Evolutionary conservation across 2,797 vertebrate species (phyloP).

Genomic region (Enteromius argenteus): DNA sequence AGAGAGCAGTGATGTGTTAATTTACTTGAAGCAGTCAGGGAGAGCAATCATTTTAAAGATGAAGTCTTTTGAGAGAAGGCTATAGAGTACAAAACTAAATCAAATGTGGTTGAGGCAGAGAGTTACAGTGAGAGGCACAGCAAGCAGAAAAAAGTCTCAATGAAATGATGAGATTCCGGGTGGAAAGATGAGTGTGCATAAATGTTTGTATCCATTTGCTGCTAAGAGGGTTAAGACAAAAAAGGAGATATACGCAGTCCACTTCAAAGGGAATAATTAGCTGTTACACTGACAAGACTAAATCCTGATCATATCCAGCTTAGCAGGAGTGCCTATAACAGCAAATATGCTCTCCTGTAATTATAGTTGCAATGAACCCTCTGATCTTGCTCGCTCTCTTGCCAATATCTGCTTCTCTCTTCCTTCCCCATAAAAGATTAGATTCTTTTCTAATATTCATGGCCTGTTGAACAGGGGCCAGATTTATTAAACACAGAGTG

Average conservation of each 20-base stretch:
- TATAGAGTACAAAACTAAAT: background rate
- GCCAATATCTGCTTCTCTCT: slow-evolving; percentile 59
- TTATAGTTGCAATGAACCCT: slow-evolving; percentile 61
- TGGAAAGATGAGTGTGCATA: slow-evolving; percentile 18
- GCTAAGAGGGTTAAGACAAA: slow-evolving; percentile 50
- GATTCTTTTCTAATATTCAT: slow-evolving; percentile 48
- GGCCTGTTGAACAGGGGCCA: slow-evolving; percentile 45
- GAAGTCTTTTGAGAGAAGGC: slow-evolving; percentile 9
- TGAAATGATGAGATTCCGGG: background rate
- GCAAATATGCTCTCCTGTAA: slow-evolving; percentile 63
- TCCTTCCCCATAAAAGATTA: slow-evolving; percentile 41
- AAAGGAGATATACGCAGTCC: slow-evolving; percentile 52
- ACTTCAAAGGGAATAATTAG: slow-evolving; percentile 74
- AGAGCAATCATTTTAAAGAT: slow-evolving; percentile 2
- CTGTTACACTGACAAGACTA: slow-evolving; percentile 68
- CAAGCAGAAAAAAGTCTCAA: background rate
- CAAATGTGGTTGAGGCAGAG: background rate
- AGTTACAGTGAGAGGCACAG: background rate
- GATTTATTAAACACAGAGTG: slow-evolving; percentile 29
- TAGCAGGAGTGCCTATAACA: slow-evolving; percentile 28
- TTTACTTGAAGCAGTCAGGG: slow-evolving; percentile 1
- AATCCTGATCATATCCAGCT: slow-evolving; percentile 62
- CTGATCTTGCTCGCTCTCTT: slow-evolving; percentile 32
- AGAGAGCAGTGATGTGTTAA: background rate
- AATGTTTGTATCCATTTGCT: slow-evolving; percentile 3